phyloP scores from a whole-genome alignment of 2,797 vertebrate genomes.

The Garrulus glandarius region DNA sequence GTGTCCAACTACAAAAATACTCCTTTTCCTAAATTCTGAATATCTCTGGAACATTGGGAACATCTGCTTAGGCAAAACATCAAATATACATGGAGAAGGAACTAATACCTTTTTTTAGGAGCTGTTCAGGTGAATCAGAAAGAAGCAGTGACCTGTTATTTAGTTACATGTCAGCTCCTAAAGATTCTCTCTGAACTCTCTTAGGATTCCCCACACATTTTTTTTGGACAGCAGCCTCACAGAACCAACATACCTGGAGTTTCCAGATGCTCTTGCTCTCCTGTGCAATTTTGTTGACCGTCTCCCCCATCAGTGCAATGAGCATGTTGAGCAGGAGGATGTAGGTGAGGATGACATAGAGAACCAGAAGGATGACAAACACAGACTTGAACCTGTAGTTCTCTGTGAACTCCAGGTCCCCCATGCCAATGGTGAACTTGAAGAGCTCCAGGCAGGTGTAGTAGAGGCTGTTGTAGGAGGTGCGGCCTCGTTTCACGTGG shows the following conservation, averaged over 20 bases:
- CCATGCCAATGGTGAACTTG: conserved; percentile 98
- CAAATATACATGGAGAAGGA: not conserved
- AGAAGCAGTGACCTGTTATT: not conserved
- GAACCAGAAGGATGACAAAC: conserved; percentile 87
- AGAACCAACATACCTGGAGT: conserved; percentile 82
- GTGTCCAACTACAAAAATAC: not conserved
- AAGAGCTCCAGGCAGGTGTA: conserved; percentile 92
- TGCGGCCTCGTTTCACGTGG: not conserved
- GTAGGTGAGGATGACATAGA: conserved; percentile 93
- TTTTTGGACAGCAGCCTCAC: not conserved
- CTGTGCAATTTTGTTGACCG: conserved; percentile 84
- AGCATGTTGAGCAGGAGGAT: conserved; percentile 98
- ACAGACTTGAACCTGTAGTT: conserved; percentile 83
- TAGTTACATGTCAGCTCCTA: not conserved
- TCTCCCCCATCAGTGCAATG: conserved; percentile 94
- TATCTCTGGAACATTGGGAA: not conserved
- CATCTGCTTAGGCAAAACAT: not conserved
- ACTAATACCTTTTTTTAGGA: not conserved
- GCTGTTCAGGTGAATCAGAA: not conserved
- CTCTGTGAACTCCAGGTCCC: conserved; percentile 91
- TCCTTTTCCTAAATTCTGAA: not conserved
- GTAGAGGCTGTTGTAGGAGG: conserved; percentile 80
- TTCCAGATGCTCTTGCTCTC: conserved; percentile 94
- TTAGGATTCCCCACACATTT: not conserved
- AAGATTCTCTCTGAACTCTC: not conserved